Evolutionary conservation across 2,888 invertebrate species (phyloP).

Genomic region (Imbricaverruca yamaguchii): DNA sequence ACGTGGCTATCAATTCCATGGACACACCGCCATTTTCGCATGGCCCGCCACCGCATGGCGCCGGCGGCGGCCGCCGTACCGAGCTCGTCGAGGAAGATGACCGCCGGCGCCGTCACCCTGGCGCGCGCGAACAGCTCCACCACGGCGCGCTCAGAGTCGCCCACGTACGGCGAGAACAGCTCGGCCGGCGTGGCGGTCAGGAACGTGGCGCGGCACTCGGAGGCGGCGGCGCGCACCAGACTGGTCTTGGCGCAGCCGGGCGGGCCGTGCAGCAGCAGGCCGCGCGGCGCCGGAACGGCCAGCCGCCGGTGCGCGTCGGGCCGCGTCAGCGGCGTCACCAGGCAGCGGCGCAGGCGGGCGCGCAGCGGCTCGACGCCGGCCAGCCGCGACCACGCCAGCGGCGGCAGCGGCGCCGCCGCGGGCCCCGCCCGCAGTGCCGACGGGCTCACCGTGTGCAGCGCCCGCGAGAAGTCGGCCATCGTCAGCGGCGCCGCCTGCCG

Average conservation of each 20-base stretch:
- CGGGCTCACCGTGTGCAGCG: neutral
- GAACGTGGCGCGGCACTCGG: conserved; percentile 49
- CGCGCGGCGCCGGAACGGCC: conserved; percentile 50
- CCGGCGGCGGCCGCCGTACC: conserved; percentile 38
- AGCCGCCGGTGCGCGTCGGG: conserved; percentile 49
- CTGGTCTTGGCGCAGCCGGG: conserved; percentile 61
- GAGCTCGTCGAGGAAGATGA: conserved; percentile 58
- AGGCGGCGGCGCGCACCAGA: conserved; percentile 52
- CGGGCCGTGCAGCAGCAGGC: conserved; percentile 55
- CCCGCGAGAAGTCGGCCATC: neutral
- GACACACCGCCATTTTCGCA: too few species aligned
- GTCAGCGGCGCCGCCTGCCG: neutral
- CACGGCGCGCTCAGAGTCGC: conserved; percentile 55
- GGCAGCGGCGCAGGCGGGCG: conserved; percentile 6
- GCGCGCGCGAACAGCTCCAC: conserved; percentile 53
- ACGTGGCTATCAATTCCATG: too few species aligned
- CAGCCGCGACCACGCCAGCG: neutral
- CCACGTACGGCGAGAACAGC: conserved; percentile 57
- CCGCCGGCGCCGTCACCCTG: conserved; percentile 51
- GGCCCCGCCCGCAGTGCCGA: neutral
- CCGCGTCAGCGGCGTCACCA: conserved; percentile 46
- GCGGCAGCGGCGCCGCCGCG: conserved; percentile 15
- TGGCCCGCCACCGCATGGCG: neutral
- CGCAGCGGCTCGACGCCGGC: neutral
- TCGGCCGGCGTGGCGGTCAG: conserved; percentile 54